phyloP scores from a whole-genome alignment of 2,888 invertebrate species.

The Perithous albicinctus region DNA sequence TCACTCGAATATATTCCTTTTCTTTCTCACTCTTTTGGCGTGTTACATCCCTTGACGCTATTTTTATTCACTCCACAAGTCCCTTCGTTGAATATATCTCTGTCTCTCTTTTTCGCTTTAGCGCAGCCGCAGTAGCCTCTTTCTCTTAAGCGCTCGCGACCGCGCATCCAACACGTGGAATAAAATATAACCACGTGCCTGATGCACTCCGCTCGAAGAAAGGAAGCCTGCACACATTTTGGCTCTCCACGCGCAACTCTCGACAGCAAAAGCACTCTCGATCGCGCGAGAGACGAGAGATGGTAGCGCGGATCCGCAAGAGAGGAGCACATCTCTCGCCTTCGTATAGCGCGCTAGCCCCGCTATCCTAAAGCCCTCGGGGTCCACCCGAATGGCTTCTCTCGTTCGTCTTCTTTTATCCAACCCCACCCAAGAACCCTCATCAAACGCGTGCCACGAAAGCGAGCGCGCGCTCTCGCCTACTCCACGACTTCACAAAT shows the following conservation, averaged over 20 bases:
- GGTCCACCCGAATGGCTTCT: conserved; percentile 27
- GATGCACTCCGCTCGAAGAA: conserved; percentile 38
- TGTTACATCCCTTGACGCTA: not conserved
- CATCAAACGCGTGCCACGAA: conserved; percentile 65
- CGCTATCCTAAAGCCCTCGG: conserved; percentile 5
- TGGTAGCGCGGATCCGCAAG: conserved; percentile 3
- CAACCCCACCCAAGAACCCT: conserved; percentile 44
- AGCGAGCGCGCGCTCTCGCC: conserved; percentile 51
- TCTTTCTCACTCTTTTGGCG: conserved; percentile 26
- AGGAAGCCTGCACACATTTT: not conserved
- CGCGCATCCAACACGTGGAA: conserved; percentile 50
- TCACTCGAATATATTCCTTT: conserved; percentile 36
- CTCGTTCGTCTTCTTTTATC: conserved; percentile 20
- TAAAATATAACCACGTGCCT: conserved; percentile 50
- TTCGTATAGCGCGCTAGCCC: conserved; percentile 7
- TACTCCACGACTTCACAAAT: conserved; percentile 21
- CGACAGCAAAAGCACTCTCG: conserved; percentile 2
- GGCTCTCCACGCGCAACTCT: conserved; percentile 6
- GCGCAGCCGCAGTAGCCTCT: conserved; percentile 8
- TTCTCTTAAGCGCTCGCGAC: conserved; percentile 21
- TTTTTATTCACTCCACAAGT: conserved; percentile 4
- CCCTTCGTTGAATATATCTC: conserved; percentile 11
- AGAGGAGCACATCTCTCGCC: conserved; percentile 19
- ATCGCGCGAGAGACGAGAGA: conserved; percentile 5
- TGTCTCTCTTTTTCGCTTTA: not conserved